Evolutionary conservation across 2,113 vertebrate genomes (phyloP), one percentile per base, ranked within the genome.

Genomic region (Rhynchopsitta pachyrhyncha): DNA sequence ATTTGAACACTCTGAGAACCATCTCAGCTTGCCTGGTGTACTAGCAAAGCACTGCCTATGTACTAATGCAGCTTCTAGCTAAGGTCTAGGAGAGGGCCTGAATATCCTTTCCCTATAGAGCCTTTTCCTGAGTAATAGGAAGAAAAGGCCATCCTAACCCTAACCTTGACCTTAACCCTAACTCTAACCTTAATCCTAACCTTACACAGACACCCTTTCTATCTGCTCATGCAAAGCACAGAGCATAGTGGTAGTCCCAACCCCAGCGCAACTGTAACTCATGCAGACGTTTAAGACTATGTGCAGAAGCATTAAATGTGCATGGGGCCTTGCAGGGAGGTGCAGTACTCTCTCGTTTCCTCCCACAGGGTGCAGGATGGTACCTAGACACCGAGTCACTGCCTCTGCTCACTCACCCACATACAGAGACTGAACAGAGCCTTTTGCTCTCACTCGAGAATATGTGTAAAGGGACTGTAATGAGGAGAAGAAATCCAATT

Each of bases 271-370:
- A 1, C 42, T 68, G 50, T 3, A 39, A 47, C 39, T 46, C 46
- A 31, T 37, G 41, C 31, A 39, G 29, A 71, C 18, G 22, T 71
- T 66, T 25, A 2, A 35, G 35, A 33, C 64, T 70, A 11, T 33
- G 55, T 80, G 39, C 52, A 57, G 71, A 42, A 82, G 55, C 35
- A 59, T 74, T 87, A 49, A 13, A 5, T 6, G 31, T 24, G 11
- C 0, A 0, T 27, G 41, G 33, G 37, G 63, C n/a, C 59, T 37
- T 1, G 1, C 19, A 49, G 71, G 64, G 71, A 87, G 79, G 41
- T 52, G 49, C 90, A 74, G n/a, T 13, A 68, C 53, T 64, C 70
- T 70, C 29, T 44, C 37, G 41, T 66, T 71, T 74, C 66, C 37
- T 89, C 87, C 83, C 81, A 84, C 19, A 7, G 79, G 74, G 70